Base-by-base conservation (phyloP, 1,140 invertebrate species). In the Procambarus clarkii region DNA sequence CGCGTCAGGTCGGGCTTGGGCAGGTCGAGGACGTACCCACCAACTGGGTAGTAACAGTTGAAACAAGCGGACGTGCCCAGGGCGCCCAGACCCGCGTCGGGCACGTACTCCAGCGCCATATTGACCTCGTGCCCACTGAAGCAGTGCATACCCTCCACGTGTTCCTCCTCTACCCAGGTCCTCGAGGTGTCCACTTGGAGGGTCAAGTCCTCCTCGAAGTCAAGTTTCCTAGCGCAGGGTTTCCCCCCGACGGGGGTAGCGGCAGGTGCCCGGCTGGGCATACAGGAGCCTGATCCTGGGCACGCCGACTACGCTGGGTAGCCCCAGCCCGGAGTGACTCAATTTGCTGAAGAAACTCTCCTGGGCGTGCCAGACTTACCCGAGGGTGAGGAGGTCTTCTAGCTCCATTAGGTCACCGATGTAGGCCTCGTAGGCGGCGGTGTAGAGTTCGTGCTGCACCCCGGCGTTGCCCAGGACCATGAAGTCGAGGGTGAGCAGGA, bases 11-110 rank as follows among this genome's bases (percentile, higher is more conserved):
- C 50, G 2, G 83, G 83, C 45, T 50, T 71, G 18, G 83, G 83
- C 13, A 86, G n/a, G 69, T 86, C 83, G 18, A 86, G 69, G 44
- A 76, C 45, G n/a, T 86, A 18, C 15, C 83, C 83, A 44, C 21
- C 48, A 18, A 18, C 69, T 4, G 83, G 83, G 46, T 86, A 86
- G 8, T 76, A 21, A n/a, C 83, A 86, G 69, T 76, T 86, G 64
- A 86, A 86, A 64, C 83, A 86, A 18, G 83, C 69, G 15, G 46
- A 13, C 45, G 34, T 74, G 45, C 7, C 13, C 11, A 86, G 69
- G 5, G 5, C 18, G 46, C 34, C 69, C 34, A 86, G 34, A 7
- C 50, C 44, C 5, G 83, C 34, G 45, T 86, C 64, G 3, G 15
- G 0, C 9, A 21, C 7, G 44, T 86, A 76, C 8, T 15, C 48